Evolutionary conservation across 2,797 vertebrate species (phyloP).

Genomic region (Lutjanus argentimaculatus): DNA sequence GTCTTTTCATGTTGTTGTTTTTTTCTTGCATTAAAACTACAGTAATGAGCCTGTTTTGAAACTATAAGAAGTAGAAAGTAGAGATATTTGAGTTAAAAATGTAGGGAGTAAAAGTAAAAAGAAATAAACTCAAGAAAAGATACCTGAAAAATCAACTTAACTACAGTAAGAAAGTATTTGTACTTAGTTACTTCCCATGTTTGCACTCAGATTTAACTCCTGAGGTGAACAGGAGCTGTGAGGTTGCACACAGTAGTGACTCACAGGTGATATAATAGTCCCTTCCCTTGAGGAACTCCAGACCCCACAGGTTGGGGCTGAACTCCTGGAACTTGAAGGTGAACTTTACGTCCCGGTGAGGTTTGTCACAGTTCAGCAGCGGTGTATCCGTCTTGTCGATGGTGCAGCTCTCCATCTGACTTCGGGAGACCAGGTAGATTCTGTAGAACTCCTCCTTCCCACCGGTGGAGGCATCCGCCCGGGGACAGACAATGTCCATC

Average conservation of each 20-base stretch:
- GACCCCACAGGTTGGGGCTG: slow-evolving; percentile 98
- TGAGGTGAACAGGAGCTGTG: neutral
- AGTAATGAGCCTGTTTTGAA: no score
- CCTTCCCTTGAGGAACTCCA: slow-evolving; percentile 97
- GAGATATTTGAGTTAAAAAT: no score
- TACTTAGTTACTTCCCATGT: neutral
- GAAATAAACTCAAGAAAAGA: no score
- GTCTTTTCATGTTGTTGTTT: no score
- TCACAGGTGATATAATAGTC: slow-evolving; percentile 99
- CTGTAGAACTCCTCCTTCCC: slow-evolving; percentile 95
- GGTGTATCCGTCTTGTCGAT: slow-evolving; percentile 93
- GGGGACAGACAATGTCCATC: slow-evolving; percentile 99
- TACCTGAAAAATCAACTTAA: no score
- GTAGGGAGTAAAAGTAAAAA: no score
- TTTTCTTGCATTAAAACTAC: no score
- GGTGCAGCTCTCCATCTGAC: slow-evolving; percentile 94
- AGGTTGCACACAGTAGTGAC: slow-evolving; percentile 65
- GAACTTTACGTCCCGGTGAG: slow-evolving; percentile 97
- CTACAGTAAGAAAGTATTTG: no score
- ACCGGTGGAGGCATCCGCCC: slow-evolving; percentile 88
- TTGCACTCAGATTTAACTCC: neutral
- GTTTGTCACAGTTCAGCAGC: slow-evolving; percentile 97
- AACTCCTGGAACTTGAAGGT: slow-evolving; percentile 99
- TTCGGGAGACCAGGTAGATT: slow-evolving; percentile 95
- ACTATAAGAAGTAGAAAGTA: no score